Evolutionary conservation across 2,113 vertebrate species (phyloP).

Genomic region (Sakesphorus luctuosus): DNA sequence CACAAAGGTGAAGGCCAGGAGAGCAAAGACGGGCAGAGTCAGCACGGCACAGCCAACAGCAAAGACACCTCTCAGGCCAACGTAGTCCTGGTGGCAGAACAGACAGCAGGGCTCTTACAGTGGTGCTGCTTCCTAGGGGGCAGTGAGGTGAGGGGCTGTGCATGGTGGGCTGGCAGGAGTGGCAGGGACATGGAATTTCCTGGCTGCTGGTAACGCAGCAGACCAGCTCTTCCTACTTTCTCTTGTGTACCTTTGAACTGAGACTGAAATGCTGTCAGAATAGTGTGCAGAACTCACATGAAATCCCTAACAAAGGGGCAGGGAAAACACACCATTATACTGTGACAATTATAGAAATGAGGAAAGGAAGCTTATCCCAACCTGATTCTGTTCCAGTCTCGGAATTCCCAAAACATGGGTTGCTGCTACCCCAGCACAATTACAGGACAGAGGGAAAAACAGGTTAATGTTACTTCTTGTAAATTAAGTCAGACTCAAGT

Average conservation of each 20-base stretch:
- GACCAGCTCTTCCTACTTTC: background rate
- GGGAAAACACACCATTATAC: background rate
- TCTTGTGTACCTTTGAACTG: background rate
- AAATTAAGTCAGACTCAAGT: background rate
- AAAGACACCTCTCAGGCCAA: slow-evolving; percentile 79
- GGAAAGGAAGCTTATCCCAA: background rate
- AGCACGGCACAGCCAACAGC: slow-evolving; percentile 72
- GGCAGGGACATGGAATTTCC: background rate
- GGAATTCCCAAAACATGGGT: background rate
- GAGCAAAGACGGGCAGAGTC: slow-evolving; percentile 80
- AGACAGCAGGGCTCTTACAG: background rate
- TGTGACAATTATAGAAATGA: background rate
- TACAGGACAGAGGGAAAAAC: background rate
- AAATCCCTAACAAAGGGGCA: background rate
- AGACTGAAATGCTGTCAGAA: background rate
- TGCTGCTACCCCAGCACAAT: background rate
- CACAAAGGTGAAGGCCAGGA: slow-evolving; percentile 82
- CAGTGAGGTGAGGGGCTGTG: accelerated
- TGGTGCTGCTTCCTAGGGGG: background rate
- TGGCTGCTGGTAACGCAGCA: background rate
- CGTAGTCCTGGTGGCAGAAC: slow-evolving; percentile 68
- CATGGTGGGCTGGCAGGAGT: background rate
- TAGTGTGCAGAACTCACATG: accelerated
- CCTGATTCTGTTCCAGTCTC: background rate
- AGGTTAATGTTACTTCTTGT: background rate